Base-by-base conservation (phyloP, 2,113 vertebrate genomes). In the Otocyon megalotis region DNA sequence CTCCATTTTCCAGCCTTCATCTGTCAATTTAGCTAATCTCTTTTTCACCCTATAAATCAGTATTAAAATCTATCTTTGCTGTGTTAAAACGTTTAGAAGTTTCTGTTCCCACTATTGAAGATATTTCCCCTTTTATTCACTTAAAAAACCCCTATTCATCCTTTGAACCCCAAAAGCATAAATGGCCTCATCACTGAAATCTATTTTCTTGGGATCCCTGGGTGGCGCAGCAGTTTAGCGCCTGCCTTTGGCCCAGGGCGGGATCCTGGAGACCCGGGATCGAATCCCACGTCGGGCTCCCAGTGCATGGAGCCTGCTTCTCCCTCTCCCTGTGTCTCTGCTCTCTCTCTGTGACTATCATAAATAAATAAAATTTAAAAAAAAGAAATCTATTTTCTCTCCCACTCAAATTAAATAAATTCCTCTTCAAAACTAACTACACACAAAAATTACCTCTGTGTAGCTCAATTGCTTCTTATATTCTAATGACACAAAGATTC, bases 321-420 rank as follows among this genome's bases (percentile, higher is more conserved):
- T n/a, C n/a, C n/a, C n/a, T n/a, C n/a, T n/a, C n/a, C n/a, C n/a
- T n/a, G n/a, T n/a, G n/a, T n/a, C n/a, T n/a, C n/a, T n/a, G n/a
- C n/a, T n/a, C n/a, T n/a, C n/a, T n/a, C n/a, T n/a, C n/a, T n/a
- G n/a, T n/a, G n/a, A n/a, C n/a, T n/a, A n/a, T n/a, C n/a, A n/a
- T n/a, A n/a, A n/a, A n/a, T n/a, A n/a, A n/a, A n/a, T n/a, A n/a
- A n/a, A n/a, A n/a, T n/a, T n/a, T n/a, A n/a, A n/a, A n/a, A n/a
- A n/a, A n/a, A n/a, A n/a, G 12, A 92, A 77, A 93, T 4, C 30
- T 92, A 76, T 58, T 97, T 96, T 82, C 26, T 74, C 28, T 80
- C 20, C 5, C 50, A 53, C 11, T 88, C 58, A 96, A 86, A 80
- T 86, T 94, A 86, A 79, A 80, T 60, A n/a, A 85, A 10, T 91